Evolutionary conservation across 1,140 invertebrate genomes (phyloP).

Genomic region (Papilio glaucus): DNA sequence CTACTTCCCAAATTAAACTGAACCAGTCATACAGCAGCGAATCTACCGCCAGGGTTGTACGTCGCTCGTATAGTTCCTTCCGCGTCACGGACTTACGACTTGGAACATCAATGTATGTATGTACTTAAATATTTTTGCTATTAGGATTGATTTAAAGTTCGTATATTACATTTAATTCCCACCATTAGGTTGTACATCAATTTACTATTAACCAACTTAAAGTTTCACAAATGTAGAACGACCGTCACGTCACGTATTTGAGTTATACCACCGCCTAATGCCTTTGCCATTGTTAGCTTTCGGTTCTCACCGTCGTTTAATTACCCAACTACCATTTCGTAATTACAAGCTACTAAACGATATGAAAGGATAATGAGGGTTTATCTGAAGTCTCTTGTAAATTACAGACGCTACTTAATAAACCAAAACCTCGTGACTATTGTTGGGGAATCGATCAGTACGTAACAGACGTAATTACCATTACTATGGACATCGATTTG

Average conservation of each 20-base stretch:
- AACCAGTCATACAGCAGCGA: no score
- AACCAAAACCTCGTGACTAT: constrained; percentile 22
- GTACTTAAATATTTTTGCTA: no score
- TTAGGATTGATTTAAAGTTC: background rate
- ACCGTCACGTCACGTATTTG: constrained; percentile 14
- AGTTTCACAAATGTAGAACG: constrained; percentile 14
- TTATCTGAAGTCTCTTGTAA: constrained; percentile 27
- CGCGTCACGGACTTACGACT: no score
- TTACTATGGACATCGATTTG: background rate
- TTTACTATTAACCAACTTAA: constrained; percentile 6
- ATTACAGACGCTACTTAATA: constrained; percentile 35
- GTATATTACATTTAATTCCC: background rate
- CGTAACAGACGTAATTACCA: background rate
- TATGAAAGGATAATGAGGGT: constrained; percentile 38
- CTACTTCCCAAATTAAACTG: no score
- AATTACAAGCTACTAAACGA: constrained; percentile 37
- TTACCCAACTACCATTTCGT: constrained; percentile 36
- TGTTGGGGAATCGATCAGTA: constrained; percentile 12
- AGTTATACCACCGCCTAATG: constrained; percentile 24
- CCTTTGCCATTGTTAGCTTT: constrained; percentile 28
- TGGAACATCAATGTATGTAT: no score
- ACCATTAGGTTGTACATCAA: constrained; percentile 5
- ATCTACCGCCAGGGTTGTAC: no score
- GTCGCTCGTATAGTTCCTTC: no score
- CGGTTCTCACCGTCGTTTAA: constrained; percentile 36